Evolutionary conservation across 2,888 invertebrate species (phyloP), one percentile per base, ranked within the genome.

Genomic region (Tachina grossa): DNA sequence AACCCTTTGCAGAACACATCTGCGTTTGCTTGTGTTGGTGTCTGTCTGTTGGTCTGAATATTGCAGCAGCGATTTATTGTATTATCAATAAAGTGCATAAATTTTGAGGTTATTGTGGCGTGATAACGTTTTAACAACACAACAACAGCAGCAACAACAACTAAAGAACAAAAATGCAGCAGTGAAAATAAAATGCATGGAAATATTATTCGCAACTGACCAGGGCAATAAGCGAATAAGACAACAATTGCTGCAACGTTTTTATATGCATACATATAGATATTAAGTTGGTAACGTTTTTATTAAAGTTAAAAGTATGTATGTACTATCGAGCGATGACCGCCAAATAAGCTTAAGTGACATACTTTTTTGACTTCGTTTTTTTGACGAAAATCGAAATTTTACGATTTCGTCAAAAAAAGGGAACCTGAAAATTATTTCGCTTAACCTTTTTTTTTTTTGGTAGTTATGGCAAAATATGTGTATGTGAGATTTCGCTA

Each of bases 71-170:
- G 77, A 85, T 85, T 85, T 82, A 91, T 91, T 92, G 91, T 90
- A 90, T 91, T 91, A 91, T 90, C 92, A 92, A 91, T 92, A 91
- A 91, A 92, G 90, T 91, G 91, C 91, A 92, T 91, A 92, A 90
- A 92, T 91, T 91, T 91, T 91, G 91, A 89, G 91, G 92, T 91
- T 91, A 91, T 90, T 91, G 92, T 90, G 91, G 92, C 90, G 89
- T 90, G 91, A 92, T 85, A 85, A 82, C 78, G 82, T 85, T 85
- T 85, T 75, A 82, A 69, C 53, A 69, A 45, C 61, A 65, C 16
- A 59, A 43, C 61, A 66, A 76, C 61, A 66, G 41, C 57, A 71
- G 19, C 45, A 14, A 16, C 31, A 31, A 59, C 59, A 59, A 5
- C 47, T 14, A 31, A 16, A 53, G 19, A 41, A 47, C 22, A 47